phyloP scores from a whole-genome alignment of 2,797 vertebrate genomes.

The Okamejei kenojei region DNA sequence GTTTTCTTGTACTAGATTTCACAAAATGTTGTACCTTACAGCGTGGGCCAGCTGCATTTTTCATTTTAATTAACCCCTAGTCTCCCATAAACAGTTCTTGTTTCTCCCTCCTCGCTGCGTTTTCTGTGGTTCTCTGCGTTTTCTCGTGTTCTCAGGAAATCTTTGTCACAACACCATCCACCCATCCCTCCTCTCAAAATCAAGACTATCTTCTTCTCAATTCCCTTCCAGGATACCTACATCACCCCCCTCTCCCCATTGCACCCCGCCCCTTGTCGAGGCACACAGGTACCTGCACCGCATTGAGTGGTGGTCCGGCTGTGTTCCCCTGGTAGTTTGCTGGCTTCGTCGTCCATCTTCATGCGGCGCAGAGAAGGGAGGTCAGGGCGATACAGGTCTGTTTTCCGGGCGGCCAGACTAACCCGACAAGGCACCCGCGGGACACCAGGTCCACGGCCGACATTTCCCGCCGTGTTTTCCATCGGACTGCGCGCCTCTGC shows the following conservation, averaged over 20 bases:
- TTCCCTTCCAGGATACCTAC: background rate
- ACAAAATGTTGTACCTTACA: background rate
- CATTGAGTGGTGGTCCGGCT: background rate
- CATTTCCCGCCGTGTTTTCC: background rate
- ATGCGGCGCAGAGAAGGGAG: constrained; percentile 14
- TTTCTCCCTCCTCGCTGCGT: background rate
- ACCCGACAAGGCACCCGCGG: background rate
- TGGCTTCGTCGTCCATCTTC: background rate
- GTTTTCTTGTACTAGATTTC: background rate
- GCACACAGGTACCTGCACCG: background rate
- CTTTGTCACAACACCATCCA: background rate
- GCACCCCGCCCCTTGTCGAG: background rate
- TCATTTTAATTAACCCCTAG: background rate
- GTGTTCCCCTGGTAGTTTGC: background rate
- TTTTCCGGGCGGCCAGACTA: background rate
- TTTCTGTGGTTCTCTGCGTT: no score
- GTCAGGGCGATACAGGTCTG: background rate
- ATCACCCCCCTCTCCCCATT: no score
- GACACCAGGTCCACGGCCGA: background rate
- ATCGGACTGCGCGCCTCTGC: background rate
- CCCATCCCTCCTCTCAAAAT: no score
- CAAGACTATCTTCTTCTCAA: no score
- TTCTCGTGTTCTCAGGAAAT: no score
- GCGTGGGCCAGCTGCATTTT: background rate
- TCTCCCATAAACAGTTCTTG: background rate